Evolutionary conservation across 1,140 invertebrate species (phyloP).

Genomic region (Drosophila cardini): DNA sequence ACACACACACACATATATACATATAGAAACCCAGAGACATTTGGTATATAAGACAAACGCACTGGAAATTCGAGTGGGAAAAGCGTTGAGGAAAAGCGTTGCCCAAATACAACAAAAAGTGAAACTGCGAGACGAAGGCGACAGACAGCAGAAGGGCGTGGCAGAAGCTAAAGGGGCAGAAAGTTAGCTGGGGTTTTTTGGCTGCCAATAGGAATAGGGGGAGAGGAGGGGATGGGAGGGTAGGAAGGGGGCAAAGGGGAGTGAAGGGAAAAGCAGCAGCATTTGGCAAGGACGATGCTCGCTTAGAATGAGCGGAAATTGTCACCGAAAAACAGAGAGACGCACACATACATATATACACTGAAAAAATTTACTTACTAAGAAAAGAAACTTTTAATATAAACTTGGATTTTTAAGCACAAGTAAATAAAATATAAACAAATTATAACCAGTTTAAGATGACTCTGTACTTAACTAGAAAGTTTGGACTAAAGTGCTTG

Average conservation of each 20-base stretch:
- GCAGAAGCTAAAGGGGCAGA: slow-evolving; percentile 39
- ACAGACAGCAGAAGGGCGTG: slow-evolving; percentile 18
- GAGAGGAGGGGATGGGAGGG: background rate
- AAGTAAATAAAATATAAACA: too few species aligned
- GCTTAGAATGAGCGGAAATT: slow-evolving; percentile 56
- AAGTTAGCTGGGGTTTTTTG: slow-evolving; percentile 55
- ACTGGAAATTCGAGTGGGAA: slow-evolving; percentile 76
- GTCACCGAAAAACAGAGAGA: slow-evolving; percentile 53
- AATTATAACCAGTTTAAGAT: too few species aligned
- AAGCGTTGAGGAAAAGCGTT: slow-evolving; percentile 22
- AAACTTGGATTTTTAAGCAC: too few species aligned
- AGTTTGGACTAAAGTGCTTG: too few species aligned
- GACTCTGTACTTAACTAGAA: too few species aligned
- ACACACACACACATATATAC: slow-evolving; percentile 11
- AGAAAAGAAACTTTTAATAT: too few species aligned
- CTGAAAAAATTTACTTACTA: too few species aligned
- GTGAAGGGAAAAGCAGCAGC: slow-evolving; percentile 13
- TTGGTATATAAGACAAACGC: slow-evolving; percentile 53
- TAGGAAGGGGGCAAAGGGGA: background rate
- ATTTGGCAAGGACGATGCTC: slow-evolving; percentile 65
- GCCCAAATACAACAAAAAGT: slow-evolving; percentile 65
- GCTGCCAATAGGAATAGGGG: slow-evolving; percentile 13
- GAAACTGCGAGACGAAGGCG: slow-evolving; percentile 70
- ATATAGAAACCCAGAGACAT: slow-evolving; percentile 6
- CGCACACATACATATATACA: slow-evolving; percentile 2